Evolutionary conservation across 2,888 invertebrate species (phyloP).

Genomic region (Netelia melanura): DNA sequence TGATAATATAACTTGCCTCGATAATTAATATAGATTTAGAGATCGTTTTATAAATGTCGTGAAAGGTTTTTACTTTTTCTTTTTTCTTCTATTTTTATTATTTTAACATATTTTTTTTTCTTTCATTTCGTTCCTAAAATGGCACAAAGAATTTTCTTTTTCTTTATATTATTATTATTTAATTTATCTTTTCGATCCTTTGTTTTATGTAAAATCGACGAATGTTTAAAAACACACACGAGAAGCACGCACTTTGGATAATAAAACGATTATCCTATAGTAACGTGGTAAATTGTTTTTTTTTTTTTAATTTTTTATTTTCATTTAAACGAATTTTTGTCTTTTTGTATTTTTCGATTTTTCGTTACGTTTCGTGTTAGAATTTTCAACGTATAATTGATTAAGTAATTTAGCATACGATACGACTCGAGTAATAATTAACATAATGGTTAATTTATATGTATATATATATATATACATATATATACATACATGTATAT

Average conservation of each 20-base stretch:
- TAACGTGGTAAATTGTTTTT: neutral
- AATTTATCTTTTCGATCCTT: neutral
- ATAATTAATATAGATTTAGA: slow-evolving; percentile 70
- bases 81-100: neutral
- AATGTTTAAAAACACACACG: neutral
- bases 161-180: neutral
- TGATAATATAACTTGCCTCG: slow-evolving; percentile 72
- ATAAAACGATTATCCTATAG: neutral
- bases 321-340: slow-evolving; percentile 1
- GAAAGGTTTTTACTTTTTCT: slow-evolving; percentile 49
- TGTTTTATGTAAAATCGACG: neutral
- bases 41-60: slow-evolving; percentile 65
- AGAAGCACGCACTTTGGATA: neutral
- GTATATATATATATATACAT: neutral
- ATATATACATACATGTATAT: no score
- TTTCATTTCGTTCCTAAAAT: slow-evolving; percentile 27
- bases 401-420: slow-evolving; percentile 20
- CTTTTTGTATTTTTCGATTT: neutral
- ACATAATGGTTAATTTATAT: slow-evolving; percentile 9
- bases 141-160: slow-evolving; percentile 32
- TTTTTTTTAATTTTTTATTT: neutral
- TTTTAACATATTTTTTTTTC: neutral
- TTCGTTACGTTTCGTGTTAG: slow-evolving; percentile 11
- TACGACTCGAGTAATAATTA: slow-evolving; percentile 53
- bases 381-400: slow-evolving; percentile 11